Evolutionary conservation across 2,113 vertebrate genomes (phyloP).

Genomic region (Phylloscopus trochilus): DNA sequence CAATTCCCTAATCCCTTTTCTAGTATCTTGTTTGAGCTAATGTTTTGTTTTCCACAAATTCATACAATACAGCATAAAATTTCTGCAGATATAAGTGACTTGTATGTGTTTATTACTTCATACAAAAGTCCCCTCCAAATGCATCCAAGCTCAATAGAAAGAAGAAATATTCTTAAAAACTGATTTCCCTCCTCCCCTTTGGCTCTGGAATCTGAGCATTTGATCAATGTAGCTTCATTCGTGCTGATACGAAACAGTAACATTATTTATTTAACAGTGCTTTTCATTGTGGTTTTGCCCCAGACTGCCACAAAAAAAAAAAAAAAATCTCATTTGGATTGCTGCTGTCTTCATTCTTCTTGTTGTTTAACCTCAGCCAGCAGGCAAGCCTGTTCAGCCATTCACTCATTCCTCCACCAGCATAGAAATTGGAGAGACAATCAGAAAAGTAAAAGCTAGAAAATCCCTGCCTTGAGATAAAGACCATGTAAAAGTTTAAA

Average conservation of each 20-base stretch:
- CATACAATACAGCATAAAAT: background rate
- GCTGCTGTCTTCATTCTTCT: background rate
- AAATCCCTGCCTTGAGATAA: background rate
- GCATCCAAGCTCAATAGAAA: background rate
- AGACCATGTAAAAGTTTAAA: background rate
- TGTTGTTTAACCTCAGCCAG: background rate
- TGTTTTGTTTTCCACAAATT: background rate
- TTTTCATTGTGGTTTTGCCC: background rate
- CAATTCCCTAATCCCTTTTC: background rate
- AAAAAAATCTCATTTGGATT: background rate
- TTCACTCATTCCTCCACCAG: background rate
- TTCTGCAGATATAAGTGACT: background rate
- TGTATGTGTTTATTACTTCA: background rate
- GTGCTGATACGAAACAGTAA: background rate
- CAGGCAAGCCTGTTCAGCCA: background rate
- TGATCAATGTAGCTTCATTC: background rate
- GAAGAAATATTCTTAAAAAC: background rate
- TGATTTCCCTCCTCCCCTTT: background rate
- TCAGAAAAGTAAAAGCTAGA: background rate
- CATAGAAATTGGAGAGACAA: background rate
- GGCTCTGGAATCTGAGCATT: background rate
- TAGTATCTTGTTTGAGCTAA: background rate
- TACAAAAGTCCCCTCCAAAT: background rate
- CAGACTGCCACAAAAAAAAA: background rate
- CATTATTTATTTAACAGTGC: background rate